Conservation (phyloP, 2,888 invertebrate genomes). For the Orthosia gracilis region DNA sequence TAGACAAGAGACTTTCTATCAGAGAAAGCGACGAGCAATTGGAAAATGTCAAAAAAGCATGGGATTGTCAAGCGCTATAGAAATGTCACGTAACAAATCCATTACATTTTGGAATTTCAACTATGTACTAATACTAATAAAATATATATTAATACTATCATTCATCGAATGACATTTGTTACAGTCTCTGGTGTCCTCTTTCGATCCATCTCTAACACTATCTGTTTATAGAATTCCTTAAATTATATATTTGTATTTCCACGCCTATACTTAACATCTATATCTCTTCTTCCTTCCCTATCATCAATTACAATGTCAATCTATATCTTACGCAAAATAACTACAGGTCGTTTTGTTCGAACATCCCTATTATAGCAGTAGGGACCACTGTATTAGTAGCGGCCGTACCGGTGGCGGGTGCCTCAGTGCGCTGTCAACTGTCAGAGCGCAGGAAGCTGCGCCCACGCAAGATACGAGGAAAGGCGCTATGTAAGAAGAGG, state of each 20-base stretch:
- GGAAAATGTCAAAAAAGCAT: no score
- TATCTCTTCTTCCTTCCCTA: background rate
- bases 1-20: no score
- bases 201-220: background rate
- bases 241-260: background rate
- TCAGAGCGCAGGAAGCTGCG: conserved; percentile 73
- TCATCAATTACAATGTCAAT: conserved; percentile 31
- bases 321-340: conserved; percentile 37
- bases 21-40: no score
- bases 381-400: conserved; percentile 66
- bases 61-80: no score
- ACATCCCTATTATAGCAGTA: conserved; percentile 66
- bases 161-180: no score
- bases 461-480: conserved; percentile 72
- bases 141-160: no score
- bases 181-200: background rate
- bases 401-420: conserved; percentile 69
- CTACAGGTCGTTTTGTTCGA: conserved; percentile 32
- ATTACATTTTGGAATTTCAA: no score
- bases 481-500: conserved; percentile 49
- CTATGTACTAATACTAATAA: no score
- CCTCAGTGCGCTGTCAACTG: conserved; percentile 73
- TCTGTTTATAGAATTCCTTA: background rate
- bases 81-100: no score
- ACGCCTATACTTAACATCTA: background rate